Percentiles rank a stretch among this genome's conserved stretches.
These are phyloP conservation scores for Cordylochernes scorpioides DNA, from an alignment of 2,888 invertebrate species.

Conservation along the genomic window DNA sequence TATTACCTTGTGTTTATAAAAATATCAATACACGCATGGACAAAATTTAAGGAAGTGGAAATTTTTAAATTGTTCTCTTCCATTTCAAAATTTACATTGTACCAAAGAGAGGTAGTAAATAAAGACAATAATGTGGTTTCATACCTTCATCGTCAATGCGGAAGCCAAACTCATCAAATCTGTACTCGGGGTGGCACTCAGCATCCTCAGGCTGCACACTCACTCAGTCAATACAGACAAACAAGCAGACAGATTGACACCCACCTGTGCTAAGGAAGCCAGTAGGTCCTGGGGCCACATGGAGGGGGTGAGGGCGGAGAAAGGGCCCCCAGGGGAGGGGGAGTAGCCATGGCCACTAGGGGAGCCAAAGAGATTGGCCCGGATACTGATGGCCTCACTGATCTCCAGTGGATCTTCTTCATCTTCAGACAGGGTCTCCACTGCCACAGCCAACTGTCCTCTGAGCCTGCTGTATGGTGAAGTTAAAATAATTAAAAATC, in stretches of 20 bases:
- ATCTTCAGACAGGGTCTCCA: conserved; percentile 39
- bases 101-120: too few species aligned
- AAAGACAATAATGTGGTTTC: neutral
- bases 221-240: too few species aligned
- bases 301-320: conserved; percentile 73
- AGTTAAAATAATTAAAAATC: too few species aligned
- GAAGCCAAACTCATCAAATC: conserved; percentile 94
- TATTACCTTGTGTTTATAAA: too few species aligned
- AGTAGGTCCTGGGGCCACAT: conserved; percentile 91
- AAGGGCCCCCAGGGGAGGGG: conserved; percentile 40
- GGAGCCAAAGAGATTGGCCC: conserved; percentile 19
- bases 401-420: conserved; percentile 29
- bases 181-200: conserved; percentile 39
- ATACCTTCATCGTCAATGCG: conserved; percentile 62
- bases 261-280: conserved; percentile 30
- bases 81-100: too few species aligned
- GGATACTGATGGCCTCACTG: conserved; percentile 36
- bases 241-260: neutral
- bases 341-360: conserved; percentile 14
- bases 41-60: too few species aligned
- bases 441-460: conserved; percentile 17
- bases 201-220: conserved; percentile 51
- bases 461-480: too few species aligned
- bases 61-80: too few species aligned
- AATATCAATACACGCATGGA: too few species aligned